phyloP scores from a whole-genome alignment of 92 coral and sea anemone genomes.

The Paramuricea clavata region DNA sequence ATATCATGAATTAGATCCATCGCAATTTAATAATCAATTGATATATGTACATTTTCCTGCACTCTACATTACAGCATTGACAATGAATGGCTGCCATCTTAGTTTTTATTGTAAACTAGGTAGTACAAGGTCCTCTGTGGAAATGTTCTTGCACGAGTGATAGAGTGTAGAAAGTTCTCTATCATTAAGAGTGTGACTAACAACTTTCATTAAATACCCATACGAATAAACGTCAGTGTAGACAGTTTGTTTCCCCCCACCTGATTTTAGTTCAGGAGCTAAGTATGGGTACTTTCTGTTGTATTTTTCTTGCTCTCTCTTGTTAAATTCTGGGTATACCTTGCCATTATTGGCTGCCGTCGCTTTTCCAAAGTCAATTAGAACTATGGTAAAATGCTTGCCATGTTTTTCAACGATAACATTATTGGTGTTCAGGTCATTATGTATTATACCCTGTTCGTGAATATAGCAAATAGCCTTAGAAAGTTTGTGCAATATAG shows the following conservation, averaged over 20 bases:
- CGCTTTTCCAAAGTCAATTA: slow-evolving; percentile 3
- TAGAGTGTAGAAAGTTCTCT: too few species aligned
- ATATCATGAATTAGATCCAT: too few species aligned
- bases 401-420: not conserved
- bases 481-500: not conserved
- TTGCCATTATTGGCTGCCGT: slow-evolving; percentile 1
- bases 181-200: too few species aligned
- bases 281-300: not conserved
- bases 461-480: not conserved
- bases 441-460: not conserved
- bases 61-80: too few species aligned
- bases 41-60: too few species aligned
- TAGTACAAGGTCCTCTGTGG: too few species aligned
- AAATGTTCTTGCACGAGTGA: too few species aligned
- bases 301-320: not conserved
- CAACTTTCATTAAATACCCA: not conserved
- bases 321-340: not conserved
- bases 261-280: not conserved
- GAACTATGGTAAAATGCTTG: not conserved
- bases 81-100: too few species aligned
- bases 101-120: too few species aligned
- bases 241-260: not conserved
- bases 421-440: not conserved
- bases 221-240: not conserved
- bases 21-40: too few species aligned